Percentiles rank a stretch among this genome's conserved stretches.
phyloP scores from a whole-genome alignment of 1,140 invertebrate genomes.

The Drosophila funebris region DNA sequence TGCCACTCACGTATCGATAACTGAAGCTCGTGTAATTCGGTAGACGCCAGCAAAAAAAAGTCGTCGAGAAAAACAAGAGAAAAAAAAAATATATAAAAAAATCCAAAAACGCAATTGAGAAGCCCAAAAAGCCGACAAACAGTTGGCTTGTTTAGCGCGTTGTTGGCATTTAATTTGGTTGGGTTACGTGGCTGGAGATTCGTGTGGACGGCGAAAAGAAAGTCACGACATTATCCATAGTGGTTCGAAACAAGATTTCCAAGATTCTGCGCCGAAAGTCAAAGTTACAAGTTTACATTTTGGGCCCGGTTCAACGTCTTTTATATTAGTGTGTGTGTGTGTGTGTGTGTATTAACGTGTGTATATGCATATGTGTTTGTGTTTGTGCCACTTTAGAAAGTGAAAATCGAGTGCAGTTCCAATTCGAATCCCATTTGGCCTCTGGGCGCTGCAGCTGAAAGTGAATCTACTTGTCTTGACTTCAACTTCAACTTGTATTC shows the following conservation, averaged over 20 bases:
- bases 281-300: constrained; percentile 79
- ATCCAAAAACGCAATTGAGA: constrained; percentile 10
- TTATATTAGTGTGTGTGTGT: constrained; percentile 6
- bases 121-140: constrained; percentile 48
- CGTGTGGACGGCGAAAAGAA: constrained; percentile 69
- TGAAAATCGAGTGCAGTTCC: constrained; percentile 74
- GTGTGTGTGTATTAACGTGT: background rate
- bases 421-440: constrained; percentile 22
- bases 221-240: constrained; percentile 66
- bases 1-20: constrained; percentile 9
- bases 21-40: constrained; percentile 48
- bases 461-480: constrained; percentile 57
- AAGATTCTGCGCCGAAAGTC: constrained; percentile 82
- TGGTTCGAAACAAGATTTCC: constrained; percentile 71
- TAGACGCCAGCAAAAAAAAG: constrained; percentile 50
- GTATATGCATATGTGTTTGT: constrained; percentile 10
- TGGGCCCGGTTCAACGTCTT: constrained; percentile 71
- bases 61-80: constrained; percentile 13
- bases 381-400: constrained; percentile 78
- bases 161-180: constrained; percentile 64
- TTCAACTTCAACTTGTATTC: constrained; percentile 1
- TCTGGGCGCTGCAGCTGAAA: constrained; percentile 66
- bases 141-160: constrained; percentile 54
- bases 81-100: too few species aligned
- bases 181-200: constrained; percentile 63